Percentiles rank a stretch among this genome's conserved stretches.
phyloP scores from a whole-genome alignment of 1,140 invertebrate genomes.

The Panagrolaimus sp. region DNA sequence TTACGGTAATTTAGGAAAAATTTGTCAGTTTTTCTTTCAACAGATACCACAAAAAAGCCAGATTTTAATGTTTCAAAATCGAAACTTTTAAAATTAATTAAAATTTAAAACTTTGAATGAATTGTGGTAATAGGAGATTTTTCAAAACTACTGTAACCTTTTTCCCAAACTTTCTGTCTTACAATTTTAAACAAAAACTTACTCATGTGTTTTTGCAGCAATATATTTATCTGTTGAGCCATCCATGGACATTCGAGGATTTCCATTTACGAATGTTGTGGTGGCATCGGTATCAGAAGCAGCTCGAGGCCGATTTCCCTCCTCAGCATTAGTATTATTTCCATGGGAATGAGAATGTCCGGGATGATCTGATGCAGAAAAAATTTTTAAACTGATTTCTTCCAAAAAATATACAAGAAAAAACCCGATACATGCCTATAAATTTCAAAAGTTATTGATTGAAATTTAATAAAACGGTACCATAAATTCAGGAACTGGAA shows the following conservation, averaged over 20 bases:
- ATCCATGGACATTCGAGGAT: constrained; percentile 17
- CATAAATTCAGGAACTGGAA: constrained; percentile 51
- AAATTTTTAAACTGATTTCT: constrained; percentile 47
- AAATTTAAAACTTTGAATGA: too few relatives aligned
- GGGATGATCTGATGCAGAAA: constrained; percentile 26
- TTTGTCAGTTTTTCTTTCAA: neutral
- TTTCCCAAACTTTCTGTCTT: constrained; percentile 32
- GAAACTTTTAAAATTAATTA: too few relatives aligned
- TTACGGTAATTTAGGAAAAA: constrained; percentile 11
- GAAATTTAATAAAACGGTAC: too few relatives aligned
- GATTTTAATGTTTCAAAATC: too few relatives aligned
- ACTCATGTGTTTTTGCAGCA: constrained; percentile 6
- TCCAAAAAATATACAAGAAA: constrained; percentile 58
- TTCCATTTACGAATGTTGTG: constrained; percentile 5
- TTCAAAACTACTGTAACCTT: constrained; percentile 9
- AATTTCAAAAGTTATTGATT: neutral
- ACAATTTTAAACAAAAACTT: neutral
- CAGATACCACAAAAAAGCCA: neutral
- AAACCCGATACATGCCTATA: constrained; percentile 50
- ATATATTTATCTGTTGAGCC: constrained; percentile 3
- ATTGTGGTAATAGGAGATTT: too few relatives aligned
- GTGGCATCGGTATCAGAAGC: neutral
- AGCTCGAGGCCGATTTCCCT: neutral
- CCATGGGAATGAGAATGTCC: constrained; percentile 38
- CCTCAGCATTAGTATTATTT: constrained; percentile 4